phyloP scores from a whole-genome alignment of 2,888 invertebrate species.

The Drosophila differens region DNA sequence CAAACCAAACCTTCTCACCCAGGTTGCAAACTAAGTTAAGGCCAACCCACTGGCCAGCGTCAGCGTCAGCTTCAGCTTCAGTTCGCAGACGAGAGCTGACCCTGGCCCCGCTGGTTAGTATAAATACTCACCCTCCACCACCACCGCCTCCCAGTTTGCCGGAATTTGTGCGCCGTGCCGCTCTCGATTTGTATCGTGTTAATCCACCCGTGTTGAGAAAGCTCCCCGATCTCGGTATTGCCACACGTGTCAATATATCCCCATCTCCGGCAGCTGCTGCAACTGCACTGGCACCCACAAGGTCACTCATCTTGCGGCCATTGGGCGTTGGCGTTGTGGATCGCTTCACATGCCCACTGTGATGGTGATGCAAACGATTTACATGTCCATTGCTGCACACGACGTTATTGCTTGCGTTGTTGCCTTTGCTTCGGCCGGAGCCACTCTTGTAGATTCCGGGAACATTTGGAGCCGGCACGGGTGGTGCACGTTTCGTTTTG shows the following conservation, averaged over 20 bases:
- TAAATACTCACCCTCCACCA: constrained; percentile 79
- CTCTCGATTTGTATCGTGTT: constrained; percentile 90
- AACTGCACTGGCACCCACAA: constrained; percentile 29
- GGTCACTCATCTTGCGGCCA: constrained; percentile 43
- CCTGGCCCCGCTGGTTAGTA: constrained; percentile 57
- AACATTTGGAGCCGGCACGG: constrained; percentile 83
- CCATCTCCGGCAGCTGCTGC: constrained; percentile 90
- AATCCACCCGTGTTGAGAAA: constrained; percentile 93
- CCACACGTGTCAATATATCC: constrained; percentile 93
- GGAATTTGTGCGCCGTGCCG: constrained; percentile 83
- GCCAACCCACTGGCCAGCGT: constrained; percentile 46
- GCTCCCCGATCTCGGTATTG: constrained; percentile 93
- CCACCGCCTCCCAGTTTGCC: constrained; percentile 85
- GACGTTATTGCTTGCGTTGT: constrained; percentile 33
- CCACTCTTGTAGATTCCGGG: constrained; percentile 24
- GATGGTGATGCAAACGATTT: constrained; percentile 50
- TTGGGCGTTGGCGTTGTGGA: constrained; percentile 33
- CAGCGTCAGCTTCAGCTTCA: constrained; percentile 3
- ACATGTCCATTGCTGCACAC: constrained; percentile 72
- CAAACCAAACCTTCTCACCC: constrained; percentile 80
- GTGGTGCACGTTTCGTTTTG: constrained; percentile 87
- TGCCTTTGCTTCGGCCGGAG: constrained; percentile 40
- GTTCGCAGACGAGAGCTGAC: not conserved
- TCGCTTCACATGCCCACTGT: constrained; percentile 58
- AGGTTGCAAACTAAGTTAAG: constrained; percentile 59